A percentile compares a stretch with the other conserved stretches of the same genome.
phyloP scores from a whole-genome alignment of 2,888 invertebrate species.

The Macrosoma leucophasiata region DNA sequence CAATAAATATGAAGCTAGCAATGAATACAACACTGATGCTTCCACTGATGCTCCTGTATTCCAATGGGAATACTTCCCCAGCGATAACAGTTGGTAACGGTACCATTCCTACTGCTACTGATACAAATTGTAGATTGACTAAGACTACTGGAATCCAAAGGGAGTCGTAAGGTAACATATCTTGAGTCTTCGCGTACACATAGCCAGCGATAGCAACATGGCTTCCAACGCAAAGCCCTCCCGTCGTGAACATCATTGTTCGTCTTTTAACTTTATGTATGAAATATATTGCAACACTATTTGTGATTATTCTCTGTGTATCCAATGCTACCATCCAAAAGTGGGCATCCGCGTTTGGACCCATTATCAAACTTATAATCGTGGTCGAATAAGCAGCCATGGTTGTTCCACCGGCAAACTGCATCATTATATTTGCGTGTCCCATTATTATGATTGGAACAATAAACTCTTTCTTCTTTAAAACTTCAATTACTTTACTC shows the following conservation, averaged over 20 bases:
- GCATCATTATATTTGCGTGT: constrained; percentile 75
- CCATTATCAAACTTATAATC: constrained; percentile 72
- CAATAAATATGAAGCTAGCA: constrained; percentile 74
- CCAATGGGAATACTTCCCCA: constrained; percentile 79
- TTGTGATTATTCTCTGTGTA: constrained; percentile 73
- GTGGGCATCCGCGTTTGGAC: constrained; percentile 73
- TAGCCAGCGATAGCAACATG: constrained; percentile 71
- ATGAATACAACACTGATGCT: constrained; percentile 74
- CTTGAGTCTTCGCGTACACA: constrained; percentile 51
- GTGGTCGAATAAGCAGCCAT: constrained; percentile 79
- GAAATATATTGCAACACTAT: constrained; percentile 74
- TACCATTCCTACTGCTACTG: constrained; percentile 72
- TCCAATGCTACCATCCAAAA: constrained; percentile 79
- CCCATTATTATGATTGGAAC: constrained; percentile 74
- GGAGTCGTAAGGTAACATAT: constrained; percentile 35
- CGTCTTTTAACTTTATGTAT: constrained; percentile 76
- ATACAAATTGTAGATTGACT: constrained; percentile 69
- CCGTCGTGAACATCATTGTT: constrained; percentile 74
- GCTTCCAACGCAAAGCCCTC: constrained; percentile 69
- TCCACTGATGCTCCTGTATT: constrained; percentile 75
- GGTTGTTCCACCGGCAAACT: constrained; percentile 79
- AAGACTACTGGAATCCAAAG: constrained; percentile 61
- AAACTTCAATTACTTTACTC: constrained; percentile 12
- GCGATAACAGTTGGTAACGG: constrained; percentile 81
- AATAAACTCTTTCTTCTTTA: constrained; percentile 48